Evolutionary conservation across 2,888 invertebrate genomes (phyloP).

Genomic region (Fissipunctia ypsillon): DNA sequence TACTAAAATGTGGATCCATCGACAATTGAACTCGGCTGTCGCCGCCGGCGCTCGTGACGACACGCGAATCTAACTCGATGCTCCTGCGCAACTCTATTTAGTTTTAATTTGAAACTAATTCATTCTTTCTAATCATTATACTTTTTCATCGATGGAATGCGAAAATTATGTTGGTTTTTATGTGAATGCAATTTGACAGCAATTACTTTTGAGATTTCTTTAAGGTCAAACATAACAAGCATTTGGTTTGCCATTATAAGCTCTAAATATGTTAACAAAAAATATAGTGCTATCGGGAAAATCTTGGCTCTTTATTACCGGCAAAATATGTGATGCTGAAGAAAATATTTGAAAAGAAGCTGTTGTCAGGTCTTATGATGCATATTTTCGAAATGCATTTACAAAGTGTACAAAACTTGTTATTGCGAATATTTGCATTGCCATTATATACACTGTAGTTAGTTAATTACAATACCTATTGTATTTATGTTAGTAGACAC

Average conservation of each 20-base stretch:
- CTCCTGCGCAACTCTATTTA: slow-evolving; percentile 76
- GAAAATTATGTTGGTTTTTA: slow-evolving; percentile 59
- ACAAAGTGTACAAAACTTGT: slow-evolving; percentile 20
- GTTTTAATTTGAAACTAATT: slow-evolving; percentile 74
- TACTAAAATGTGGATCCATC: slow-evolving; percentile 64
- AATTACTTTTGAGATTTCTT: slow-evolving; percentile 14
- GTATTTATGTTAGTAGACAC: slow-evolving; percentile 43
- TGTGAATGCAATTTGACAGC: slow-evolving; percentile 40
- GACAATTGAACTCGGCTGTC: slow-evolving; percentile 60
- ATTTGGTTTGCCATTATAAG: slow-evolving; percentile 1
- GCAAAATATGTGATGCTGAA: background rate
- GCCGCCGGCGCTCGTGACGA: slow-evolving; percentile 80
- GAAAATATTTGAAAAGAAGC: background rate
- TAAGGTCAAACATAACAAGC: background rate
- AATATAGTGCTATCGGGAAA: background rate
- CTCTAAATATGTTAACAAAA: background rate
- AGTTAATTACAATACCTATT: slow-evolving; percentile 51
- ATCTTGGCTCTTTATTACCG: background rate
- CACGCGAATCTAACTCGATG: slow-evolving; percentile 81
- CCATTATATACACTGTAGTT: slow-evolving; percentile 37
- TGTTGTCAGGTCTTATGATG: background rate
- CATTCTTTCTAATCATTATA: slow-evolving; percentile 60
- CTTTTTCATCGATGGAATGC: slow-evolving; percentile 63
- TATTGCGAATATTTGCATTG: slow-evolving; percentile 45
- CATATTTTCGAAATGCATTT: slow-evolving; percentile 26